Percentiles rank a stretch among this genome's conserved stretches.
Conservation (phyloP, 30 jellyfish, hydroid and myxozoan genomes). For the Morbakka virulenta region DNA sequence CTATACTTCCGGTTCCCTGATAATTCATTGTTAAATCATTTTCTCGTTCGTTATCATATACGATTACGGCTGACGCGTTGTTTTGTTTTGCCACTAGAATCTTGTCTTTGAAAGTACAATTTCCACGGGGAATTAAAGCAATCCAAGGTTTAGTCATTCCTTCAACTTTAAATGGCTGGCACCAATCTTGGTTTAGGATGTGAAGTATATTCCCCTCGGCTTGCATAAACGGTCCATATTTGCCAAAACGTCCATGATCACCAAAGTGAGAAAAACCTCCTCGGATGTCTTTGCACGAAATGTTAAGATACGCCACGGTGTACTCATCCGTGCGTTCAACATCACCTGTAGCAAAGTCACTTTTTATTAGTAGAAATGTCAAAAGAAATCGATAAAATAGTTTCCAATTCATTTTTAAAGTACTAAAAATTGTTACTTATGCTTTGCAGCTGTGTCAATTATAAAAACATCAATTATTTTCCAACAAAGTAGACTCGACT, state of each 20-base stretch:
- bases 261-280: no score
- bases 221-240: slow-evolving; percentile 24
- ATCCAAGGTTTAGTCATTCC: slow-evolving; percentile 44
- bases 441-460: no score
- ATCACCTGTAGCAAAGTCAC: no score
- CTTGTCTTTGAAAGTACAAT: slow-evolving; percentile 52
- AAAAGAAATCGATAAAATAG: no score
- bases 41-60: slow-evolving; percentile 37
- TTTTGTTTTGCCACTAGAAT: slow-evolving; percentile 53
- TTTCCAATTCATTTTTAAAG: no score
- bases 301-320: no score
- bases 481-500: no score
- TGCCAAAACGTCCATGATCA: slow-evolving; percentile 49
- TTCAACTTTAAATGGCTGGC: slow-evolving; percentile 27
- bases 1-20: slow-evolving; percentile 37
- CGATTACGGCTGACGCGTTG: slow-evolving; percentile 89
- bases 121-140: slow-evolving; percentile 78
- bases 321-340: no score
- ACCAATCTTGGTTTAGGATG: slow-evolving; percentile 37
- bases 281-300: no score
- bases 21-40: slow-evolving; percentile 1
- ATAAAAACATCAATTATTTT: no score
- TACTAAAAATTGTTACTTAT: no score
- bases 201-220: slow-evolving; percentile 45
- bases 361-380: no score